Base-by-base conservation (phyloP, 2,888 invertebrate species). In the Adelognathus sp. region DNA sequence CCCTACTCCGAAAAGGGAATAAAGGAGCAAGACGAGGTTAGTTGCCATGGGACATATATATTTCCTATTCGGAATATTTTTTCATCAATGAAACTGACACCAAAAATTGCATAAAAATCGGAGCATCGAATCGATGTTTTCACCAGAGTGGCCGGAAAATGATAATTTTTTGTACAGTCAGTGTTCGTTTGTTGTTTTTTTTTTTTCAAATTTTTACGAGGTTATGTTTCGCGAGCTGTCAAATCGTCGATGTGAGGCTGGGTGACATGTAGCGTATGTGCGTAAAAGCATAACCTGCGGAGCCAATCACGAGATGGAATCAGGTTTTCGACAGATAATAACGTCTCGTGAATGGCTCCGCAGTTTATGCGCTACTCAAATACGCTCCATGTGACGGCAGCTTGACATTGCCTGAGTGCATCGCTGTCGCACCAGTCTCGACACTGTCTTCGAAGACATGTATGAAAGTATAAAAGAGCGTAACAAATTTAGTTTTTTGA, bases 1-100 rank as follows among this genome's bases (percentile, higher is more conserved):
- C 91, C 91, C n/a, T 92, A 92, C 79, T 91, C 93, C 85, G 85
- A 92, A 87, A 91, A 92, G 88, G 92, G 93, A 85, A 90, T 94
- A 86, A 93, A 93, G 85, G 93, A 93, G 75, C 94, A 95, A 88
- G 95, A 96, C 91, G 95, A 95, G 94, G 96, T 96, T 92, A 92
- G 91, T 83, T 78, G 64, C 73, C 18, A 63, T 58, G 50, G 1
- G 64, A 73, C 67, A 52, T 54, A 64, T 70, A 74, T 69, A 64
- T 33, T n/a, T 46, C 41, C 21, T 44, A n/a, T n/a, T n/a, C 39
- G 21, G 18, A 39, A 33, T 50, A 50, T n/a, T 50, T 50, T 46
- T 29, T 41, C 9, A 54, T 67, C 36, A 67, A 41, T 64, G 50
- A 50, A 64, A 64, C 50, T 33, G 4, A 21, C 6, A n/a, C 18